phyloP scores from a whole-genome alignment of 2,113 vertebrate species.

The Columba livia region DNA sequence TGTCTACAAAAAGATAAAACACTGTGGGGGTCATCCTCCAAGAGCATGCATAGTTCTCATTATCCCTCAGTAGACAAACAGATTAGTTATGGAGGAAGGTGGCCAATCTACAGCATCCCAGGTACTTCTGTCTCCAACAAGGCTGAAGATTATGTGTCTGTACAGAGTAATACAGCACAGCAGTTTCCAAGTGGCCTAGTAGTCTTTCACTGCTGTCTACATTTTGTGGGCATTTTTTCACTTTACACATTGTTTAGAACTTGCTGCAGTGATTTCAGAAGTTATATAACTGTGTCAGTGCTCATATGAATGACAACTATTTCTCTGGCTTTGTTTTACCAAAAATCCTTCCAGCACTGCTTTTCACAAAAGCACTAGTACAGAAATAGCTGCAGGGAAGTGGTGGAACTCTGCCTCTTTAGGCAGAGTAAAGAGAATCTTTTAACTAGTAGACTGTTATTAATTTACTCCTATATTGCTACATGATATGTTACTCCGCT shows the following conservation, averaged over 20 bases:
- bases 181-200: neutral
- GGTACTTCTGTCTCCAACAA: neutral
- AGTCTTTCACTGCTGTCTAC: neutral
- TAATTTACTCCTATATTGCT: neutral
- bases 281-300: neutral
- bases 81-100: neutral
- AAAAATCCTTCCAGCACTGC: neutral
- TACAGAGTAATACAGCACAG: neutral
- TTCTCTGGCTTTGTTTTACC: conserved; percentile 11
- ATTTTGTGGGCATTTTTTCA: neutral
- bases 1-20: neutral
- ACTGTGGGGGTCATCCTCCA: neutral
- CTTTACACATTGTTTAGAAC: neutral
- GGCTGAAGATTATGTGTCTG: neutral
- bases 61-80: neutral
- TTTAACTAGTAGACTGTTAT: neutral
- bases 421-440: neutral
- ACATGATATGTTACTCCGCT: neutral
- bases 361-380: neutral
- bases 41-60: neutral
- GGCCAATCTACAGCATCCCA: neutral
- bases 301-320: neutral
- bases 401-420: neutral
- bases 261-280: conserved; percentile 11
- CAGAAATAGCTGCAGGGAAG: neutral